Conservation (phyloP, 1,140 invertebrate species). For the Pseudomyrmex pallidus region DNA sequence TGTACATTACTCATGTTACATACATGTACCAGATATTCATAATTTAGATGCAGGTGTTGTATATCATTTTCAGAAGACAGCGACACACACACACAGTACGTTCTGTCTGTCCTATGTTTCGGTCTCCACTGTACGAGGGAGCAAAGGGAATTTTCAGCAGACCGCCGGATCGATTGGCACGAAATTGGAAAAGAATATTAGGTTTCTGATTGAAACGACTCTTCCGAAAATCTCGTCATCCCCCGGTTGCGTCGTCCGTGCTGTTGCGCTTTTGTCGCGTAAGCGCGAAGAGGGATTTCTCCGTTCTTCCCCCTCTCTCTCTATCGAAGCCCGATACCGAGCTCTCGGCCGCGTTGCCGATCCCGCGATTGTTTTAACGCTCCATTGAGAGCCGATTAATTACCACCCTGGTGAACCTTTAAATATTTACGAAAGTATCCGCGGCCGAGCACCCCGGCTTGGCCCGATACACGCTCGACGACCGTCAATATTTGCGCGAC, state of each 20-base stretch:
- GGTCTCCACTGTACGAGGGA: constrained; percentile 62
- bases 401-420: constrained; percentile 52
- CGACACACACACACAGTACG: constrained; percentile 55
- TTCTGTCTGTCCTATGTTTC: constrained; percentile 68
- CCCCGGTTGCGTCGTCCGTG: constrained; percentile 11
- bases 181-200: constrained; percentile 79
- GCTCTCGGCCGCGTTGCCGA: constrained; percentile 7
- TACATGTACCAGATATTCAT: no score
- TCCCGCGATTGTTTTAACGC: constrained; percentile 53
- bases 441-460: constrained; percentile 24
- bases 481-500: constrained; percentile 58
- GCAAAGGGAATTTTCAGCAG: constrained; percentile 80
- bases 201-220: constrained; percentile 78
- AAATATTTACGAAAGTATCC: constrained; percentile 68
- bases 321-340: not conserved
- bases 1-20: no score
- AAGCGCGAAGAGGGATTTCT: constrained; percentile 44
- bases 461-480: constrained; percentile 42
- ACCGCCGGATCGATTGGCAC: constrained; percentile 79
- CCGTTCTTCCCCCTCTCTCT: not conserved
- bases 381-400: constrained; percentile 64
- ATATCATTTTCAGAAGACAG: not conserved
- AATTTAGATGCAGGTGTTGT: no score
- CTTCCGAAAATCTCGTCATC: constrained; percentile 69
- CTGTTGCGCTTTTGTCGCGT: constrained; percentile 60